phyloP scores from a whole-genome alignment of 64 coral and sea anemone genomes.

The Stichodactyla mertensii region DNA sequence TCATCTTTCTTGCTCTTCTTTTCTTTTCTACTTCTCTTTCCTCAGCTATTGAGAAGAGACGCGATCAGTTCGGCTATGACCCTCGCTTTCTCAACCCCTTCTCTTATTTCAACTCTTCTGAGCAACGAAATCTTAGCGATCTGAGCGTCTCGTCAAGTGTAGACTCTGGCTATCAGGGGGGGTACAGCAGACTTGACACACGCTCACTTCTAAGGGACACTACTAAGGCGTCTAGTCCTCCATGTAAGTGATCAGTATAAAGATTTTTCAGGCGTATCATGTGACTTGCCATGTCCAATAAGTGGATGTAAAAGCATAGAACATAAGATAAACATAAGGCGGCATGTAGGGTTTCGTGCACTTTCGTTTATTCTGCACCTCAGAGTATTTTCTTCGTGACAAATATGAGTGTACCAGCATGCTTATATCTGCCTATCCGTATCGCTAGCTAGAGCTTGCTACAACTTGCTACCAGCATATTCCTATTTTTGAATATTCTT shows the following conservation, averaged over 20 bases:
- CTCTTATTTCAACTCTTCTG: conserved; percentile 45
- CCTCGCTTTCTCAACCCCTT: conserved; percentile 48
- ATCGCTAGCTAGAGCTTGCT: no score
- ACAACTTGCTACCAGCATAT: no score
- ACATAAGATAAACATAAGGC: no score
- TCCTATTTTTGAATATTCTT: no score
- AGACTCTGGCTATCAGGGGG: conserved; percentile 58
- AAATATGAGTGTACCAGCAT: no score
- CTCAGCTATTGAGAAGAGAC: conserved; percentile 39
- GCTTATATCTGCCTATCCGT: no score
- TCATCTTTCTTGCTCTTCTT: neutral
- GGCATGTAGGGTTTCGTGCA: no score
- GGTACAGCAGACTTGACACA: conserved; percentile 10
- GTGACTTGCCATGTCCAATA: neutral
- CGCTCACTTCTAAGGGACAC: neutral
- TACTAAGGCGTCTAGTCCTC: no score
- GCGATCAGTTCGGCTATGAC: conserved; percentile 30
- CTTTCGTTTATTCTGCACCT: no score
- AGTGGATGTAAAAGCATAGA: neutral
- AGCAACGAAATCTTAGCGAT: conserved; percentile 40
- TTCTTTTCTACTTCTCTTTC: conserved; percentile 35
- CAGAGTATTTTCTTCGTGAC: no score
- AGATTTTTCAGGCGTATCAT: neutral
- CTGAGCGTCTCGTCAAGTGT: conserved; percentile 62
- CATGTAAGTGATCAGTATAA: conserved; percentile 7